Evolutionary conservation across 2,113 vertebrate species (phyloP), one percentile per base, ranked within the genome.

Genomic region (Willisornis vidua): DNA sequence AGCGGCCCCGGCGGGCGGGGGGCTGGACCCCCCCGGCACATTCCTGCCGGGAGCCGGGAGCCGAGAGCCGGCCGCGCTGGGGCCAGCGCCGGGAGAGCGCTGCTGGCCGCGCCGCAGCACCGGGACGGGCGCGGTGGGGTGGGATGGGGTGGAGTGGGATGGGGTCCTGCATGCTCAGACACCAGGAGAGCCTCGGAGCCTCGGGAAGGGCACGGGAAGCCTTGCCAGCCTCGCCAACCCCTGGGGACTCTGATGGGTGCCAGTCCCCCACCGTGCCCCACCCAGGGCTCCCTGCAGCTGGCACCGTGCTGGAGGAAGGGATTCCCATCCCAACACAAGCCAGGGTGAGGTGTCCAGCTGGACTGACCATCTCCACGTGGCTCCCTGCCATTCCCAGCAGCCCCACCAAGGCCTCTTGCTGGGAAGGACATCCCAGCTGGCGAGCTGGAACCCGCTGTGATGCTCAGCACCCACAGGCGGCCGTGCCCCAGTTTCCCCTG

Each of bases 221-320:
- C 8, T 19, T 16, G 4, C 25, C 1, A 5, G 19, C 29, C 7
- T 3, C 6, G 7, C 15, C 46, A 13, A 31, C 41, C 26, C 1
- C 1, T 6, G 3, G 31, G 33, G 68, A 51, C 14, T 48, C 61
- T 41, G 8, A 2, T 41, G 26, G 33, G 9, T 39, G 68, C 52
- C 62, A 22, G 35, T 33, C 61, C 54, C 39, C 3, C 28, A 1
- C 4, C 3, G 1, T 10, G 29, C 31, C 74, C 58, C 55, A 17
- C 4, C 2, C 33, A 2, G 12, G 4, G 12, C 12, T 65, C 29
- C 45, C 26, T 18, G 0, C 0, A 8, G 10, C 46, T 3, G 22
- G 31, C 45, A 18, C 22, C 3, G 8, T 6, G 33, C 14, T 0
- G 6, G 24, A 29, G n/a, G 25, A 45, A 8, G 2, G 41, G 19